A percentile compares a stretch with the other conserved stretches of the same genome.
phyloP scores from a whole-genome alignment of 2,113 vertebrate species.

The Oncorhynchus mykiss region DNA sequence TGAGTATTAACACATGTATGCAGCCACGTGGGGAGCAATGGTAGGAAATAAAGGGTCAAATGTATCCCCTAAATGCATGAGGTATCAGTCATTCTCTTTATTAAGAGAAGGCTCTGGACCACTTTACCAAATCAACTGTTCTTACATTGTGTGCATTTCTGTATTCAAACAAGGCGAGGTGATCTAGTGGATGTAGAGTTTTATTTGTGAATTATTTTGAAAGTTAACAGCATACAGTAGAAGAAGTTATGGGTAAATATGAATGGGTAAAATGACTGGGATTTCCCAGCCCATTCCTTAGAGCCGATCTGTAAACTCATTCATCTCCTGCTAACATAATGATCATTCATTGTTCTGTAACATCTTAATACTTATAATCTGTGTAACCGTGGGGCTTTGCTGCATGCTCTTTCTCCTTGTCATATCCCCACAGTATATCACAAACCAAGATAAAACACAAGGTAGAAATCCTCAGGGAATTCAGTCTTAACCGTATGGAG shows the following conservation, averaged over 20 bases:
- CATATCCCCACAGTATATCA: slow-evolving; percentile 40
- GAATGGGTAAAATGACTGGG: not conserved
- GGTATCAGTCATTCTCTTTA: too few relatives aligned
- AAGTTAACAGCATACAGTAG: not conserved
- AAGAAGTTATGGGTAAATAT: not conserved
- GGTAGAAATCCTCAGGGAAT: slow-evolving; percentile 1
- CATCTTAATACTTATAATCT: not conserved
- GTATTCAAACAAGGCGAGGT: not conserved
- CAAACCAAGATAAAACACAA: slow-evolving; percentile 65
- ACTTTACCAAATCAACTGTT: too few relatives aligned
- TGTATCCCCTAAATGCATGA: not conserved
- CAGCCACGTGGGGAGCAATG: not conserved
- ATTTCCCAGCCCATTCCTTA: not conserved
- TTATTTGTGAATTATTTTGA: not conserved
- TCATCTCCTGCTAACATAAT: not conserved
- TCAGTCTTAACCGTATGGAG: not conserved
- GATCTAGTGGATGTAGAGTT: not conserved
- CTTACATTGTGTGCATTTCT: not conserved
- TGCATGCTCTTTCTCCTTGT: not conserved
- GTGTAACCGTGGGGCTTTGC: not conserved
- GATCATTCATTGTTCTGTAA: not conserved
- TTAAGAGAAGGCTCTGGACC: too few relatives aligned
- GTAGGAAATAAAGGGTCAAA: not conserved
- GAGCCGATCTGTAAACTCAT: too few relatives aligned
- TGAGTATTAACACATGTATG: not conserved